Evolutionary conservation across 2,113 vertebrate genomes (phyloP).

Genomic region (Noturus placidus): DNA sequence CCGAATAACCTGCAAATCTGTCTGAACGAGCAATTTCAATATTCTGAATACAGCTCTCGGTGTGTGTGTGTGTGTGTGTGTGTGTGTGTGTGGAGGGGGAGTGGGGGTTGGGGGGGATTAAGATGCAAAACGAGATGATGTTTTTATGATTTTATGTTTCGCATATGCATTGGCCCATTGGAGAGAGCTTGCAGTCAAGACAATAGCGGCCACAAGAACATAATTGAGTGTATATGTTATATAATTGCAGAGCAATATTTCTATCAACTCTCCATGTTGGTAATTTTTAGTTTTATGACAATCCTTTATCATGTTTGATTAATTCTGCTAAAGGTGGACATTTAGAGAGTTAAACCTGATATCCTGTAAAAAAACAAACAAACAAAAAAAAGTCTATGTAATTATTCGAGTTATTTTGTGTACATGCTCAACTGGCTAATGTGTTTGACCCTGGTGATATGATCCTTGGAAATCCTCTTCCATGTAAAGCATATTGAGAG

Average conservation of each 20-base stretch:
- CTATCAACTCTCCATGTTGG: slow-evolving; percentile 43
- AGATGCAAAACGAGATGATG: slow-evolving; percentile 8
- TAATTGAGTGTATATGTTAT: slow-evolving; percentile 13
- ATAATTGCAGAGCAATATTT: slow-evolving; percentile 54
- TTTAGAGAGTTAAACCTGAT: slow-evolving; percentile 44
- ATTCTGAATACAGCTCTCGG: slow-evolving; percentile 1
- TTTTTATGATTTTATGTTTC: slow-evolving; percentile 28
- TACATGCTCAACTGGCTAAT: slow-evolving; percentile 48
- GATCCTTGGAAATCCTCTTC: slow-evolving; percentile 48
- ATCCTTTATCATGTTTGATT: slow-evolving; percentile 40
- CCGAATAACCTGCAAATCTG: not conserved
- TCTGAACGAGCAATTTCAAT: not conserved
- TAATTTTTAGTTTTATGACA: slow-evolving; percentile 51
- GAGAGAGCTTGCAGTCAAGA: slow-evolving; percentile 25
- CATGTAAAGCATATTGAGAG: slow-evolving; percentile 52
- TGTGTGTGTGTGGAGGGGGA: too few species aligned
- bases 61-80: not conserved
- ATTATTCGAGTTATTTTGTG: slow-evolving; percentile 52
- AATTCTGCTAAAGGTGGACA: slow-evolving; percentile 27
- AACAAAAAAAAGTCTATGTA: slow-evolving; percentile 18
- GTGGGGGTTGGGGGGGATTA: too few species aligned
- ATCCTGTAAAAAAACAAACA: slow-evolving; percentile 32
- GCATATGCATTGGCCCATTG: slow-evolving; percentile 19
- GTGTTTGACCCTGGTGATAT: slow-evolving; percentile 50
- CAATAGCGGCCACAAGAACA: slow-evolving; percentile 9